Evolutionary conservation across 1,140 invertebrate species (phyloP).

Genomic region (Drosophila kanapiae): DNA sequence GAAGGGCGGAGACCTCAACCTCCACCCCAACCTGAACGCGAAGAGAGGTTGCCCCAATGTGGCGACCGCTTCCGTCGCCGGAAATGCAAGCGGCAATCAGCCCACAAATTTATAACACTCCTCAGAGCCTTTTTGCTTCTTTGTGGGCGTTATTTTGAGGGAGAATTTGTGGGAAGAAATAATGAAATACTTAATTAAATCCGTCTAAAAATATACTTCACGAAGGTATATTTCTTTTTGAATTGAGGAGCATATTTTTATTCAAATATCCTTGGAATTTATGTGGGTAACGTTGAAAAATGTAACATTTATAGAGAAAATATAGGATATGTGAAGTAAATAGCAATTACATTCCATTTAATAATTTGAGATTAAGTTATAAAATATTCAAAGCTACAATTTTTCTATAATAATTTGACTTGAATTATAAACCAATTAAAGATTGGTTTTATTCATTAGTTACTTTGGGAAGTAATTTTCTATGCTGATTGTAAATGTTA

Average conservation of each 20-base stretch:
- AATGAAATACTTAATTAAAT: constrained; percentile 19
- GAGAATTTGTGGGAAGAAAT: constrained; percentile 1
- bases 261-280: not conserved
- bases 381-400: not conserved
- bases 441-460: not conserved
- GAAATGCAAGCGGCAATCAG: constrained; percentile 78
- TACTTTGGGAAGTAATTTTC: not conserved
- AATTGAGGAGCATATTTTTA: not conserved
- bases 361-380: not conserved
- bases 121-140: constrained; percentile 5
- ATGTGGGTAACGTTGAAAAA: not conserved
- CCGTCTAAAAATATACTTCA: not conserved
- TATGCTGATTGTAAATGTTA: no score
- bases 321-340: no score
- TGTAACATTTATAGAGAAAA: no score
- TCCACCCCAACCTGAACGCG: constrained; percentile 14
- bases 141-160: not conserved
- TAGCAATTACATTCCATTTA: not conserved
- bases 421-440: not conserved
- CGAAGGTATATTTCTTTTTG: not conserved
- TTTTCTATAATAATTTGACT: not conserved
- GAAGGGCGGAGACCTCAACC: constrained; percentile 24
- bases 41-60: constrained; percentile 8
- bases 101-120: constrained; percentile 61
- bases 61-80: constrained; percentile 40